Conservation (phyloP, 2,888 invertebrate genomes). For the Oligia strigilis region DNA sequence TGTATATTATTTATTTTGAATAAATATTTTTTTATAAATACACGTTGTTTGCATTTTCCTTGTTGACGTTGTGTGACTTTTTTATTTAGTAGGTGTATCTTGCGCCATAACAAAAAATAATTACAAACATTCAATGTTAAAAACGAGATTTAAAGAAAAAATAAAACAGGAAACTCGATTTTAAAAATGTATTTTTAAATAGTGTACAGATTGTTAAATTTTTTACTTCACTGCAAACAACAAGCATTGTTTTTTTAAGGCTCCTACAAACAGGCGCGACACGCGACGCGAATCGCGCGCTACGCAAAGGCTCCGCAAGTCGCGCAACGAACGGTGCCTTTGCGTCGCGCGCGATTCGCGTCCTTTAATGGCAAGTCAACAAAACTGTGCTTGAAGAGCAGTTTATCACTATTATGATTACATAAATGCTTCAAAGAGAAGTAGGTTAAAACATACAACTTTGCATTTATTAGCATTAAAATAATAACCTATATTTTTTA, state of each 20-base stretch:
- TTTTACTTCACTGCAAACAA: constrained; percentile 36
- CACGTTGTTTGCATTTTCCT: background rate
- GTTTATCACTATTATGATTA: constrained; percentile 4
- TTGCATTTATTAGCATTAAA: background rate
- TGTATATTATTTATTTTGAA: constrained; percentile 64
- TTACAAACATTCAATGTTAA: background rate
- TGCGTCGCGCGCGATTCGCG: no score
- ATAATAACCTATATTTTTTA: no score
- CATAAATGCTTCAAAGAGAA: constrained; percentile 19
- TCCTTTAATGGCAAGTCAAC: constrained; percentile 3
- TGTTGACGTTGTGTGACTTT: background rate
- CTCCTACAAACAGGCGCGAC: no score
- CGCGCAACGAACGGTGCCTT: no score
- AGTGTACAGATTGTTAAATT: constrained; percentile 22
- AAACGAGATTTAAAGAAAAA: background rate
- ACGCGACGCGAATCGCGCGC: no score
- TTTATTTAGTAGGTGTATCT: background rate
- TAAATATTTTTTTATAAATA: constrained; percentile 39
- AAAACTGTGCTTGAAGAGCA: constrained; percentile 20
- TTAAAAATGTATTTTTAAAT: constrained; percentile 47
- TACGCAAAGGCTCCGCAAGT: no score
- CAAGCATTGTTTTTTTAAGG: background rate
- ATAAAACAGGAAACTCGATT: constrained; percentile 25
- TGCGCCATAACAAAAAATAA: background rate
- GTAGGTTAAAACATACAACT: background rate